These are phyloP conservation scores for Planiliza haematocheilus DNA, from an alignment of 2,113 vertebrate species.

Conservation along the genomic window DNA sequence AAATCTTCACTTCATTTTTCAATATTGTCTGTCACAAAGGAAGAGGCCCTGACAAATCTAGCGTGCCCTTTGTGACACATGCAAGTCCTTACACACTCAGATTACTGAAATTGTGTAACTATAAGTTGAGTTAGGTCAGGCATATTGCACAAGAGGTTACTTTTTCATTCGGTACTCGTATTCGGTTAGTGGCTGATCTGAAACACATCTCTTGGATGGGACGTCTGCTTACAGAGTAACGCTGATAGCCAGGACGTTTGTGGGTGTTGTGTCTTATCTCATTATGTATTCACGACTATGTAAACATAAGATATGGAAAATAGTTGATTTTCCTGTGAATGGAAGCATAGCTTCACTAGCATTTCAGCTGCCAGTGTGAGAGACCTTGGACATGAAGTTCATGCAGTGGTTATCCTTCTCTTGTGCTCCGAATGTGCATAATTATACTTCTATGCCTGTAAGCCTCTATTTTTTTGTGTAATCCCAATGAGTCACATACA, in stretches of 20 bases:
- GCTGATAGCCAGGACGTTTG: slow-evolving; percentile 1
- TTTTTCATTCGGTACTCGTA: slow-evolving; percentile 14
- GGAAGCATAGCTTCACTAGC: neutral
- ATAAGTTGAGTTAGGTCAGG: slow-evolving; percentile 10
- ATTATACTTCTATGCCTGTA: slow-evolving; percentile 1
- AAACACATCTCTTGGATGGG: neutral
- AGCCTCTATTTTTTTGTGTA: slow-evolving; percentile 17
- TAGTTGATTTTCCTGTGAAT: slow-evolving; percentile 6
- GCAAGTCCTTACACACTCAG: neutral
- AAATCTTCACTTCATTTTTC: neutral
- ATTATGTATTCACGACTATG: slow-evolving; percentile 21
- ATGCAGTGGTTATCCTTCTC: neutral
- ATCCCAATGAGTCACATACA: slow-evolving; percentile 5
- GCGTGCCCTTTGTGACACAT: neutral
- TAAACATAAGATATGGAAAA: slow-evolving; percentile 41
- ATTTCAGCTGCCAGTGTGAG: neutral
- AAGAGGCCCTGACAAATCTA: neutral
- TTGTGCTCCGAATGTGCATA: neutral
- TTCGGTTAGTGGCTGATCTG: neutral
- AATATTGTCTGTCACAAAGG: neutral
- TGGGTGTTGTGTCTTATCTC: slow-evolving; percentile 18
- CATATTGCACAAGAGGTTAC: slow-evolving; percentile 8
- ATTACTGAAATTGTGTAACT: slow-evolving; percentile 18
- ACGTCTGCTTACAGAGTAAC: neutral
- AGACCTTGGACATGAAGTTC: neutral